Evolutionary conservation across 2,888 invertebrate species (phyloP).

Genomic region (Leptinotarsa rubiginosa): DNA sequence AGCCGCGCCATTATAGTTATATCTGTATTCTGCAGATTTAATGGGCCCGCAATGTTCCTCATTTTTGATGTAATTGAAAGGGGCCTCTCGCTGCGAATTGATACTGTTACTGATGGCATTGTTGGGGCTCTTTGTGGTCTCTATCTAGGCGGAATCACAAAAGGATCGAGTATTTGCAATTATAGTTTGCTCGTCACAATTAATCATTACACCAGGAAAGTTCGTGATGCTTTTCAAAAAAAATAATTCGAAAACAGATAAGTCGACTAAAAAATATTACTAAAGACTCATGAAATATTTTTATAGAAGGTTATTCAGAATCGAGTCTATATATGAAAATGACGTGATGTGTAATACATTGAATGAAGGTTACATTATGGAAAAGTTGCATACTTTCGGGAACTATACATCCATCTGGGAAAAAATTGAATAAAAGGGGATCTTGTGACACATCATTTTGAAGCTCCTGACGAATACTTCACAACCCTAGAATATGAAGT

Average conservation of each 20-base stretch:
- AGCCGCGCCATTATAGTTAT: constrained; percentile 58
- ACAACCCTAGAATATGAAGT: no score
- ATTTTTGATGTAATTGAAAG: constrained; percentile 60
- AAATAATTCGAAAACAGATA: no score
- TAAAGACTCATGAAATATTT: not conserved
- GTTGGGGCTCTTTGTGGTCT: constrained; percentile 7
- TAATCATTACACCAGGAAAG: not conserved
- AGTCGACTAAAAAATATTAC: no score
- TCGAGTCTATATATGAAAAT: no score
- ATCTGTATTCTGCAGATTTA: constrained; percentile 61
- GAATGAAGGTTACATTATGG: no score
- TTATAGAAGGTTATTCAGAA: not conserved
- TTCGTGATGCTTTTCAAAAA: not conserved
- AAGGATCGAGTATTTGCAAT: not conserved
- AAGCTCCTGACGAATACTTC: no score
- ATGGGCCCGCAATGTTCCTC: constrained; percentile 58
- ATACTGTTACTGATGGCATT: constrained; percentile 46
- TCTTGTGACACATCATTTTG: no score
- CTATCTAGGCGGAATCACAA: constrained; percentile 4
- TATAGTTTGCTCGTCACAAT: not conserved
- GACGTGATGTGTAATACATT: no score
- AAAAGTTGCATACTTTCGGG: no score
- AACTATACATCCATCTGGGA: no score
- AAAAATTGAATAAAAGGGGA: no score
- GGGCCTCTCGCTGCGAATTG: constrained; percentile 55